phyloP scores from a whole-genome alignment of 2,797 vertebrate genomes.

The Ispidina lecontei region DNA sequence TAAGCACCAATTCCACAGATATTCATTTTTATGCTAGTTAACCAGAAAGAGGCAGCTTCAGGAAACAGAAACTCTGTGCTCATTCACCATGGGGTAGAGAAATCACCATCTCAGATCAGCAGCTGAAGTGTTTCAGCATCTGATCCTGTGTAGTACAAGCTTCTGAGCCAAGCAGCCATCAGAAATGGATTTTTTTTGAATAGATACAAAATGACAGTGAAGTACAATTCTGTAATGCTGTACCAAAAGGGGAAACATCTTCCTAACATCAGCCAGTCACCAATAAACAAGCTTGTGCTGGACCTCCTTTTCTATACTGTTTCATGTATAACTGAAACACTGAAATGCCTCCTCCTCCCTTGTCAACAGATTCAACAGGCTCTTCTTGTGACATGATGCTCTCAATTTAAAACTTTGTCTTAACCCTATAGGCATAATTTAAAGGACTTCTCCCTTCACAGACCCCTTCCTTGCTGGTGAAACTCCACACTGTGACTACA shows the following conservation, averaged over 20 bases:
- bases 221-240: neutral
- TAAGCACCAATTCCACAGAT: conserved; percentile 22
- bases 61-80: neutral
- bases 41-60: conserved; percentile 7
- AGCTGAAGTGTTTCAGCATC: neutral
- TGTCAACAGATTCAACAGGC: neutral
- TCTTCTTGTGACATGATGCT: neutral
- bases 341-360: neutral
- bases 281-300: neutral
- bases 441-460: neutral
- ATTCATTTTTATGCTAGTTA: conserved; percentile 22
- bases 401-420: neutral
- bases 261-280: neutral
- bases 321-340: neutral
- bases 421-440: neutral
- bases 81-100: neutral
- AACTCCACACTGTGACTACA: neutral
- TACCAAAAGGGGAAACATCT: neutral
- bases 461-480: neutral
- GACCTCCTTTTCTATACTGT: neutral
- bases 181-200: neutral
- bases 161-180: neutral
- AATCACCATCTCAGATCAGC: neutral
- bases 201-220: neutral
- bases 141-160: neutral